Evolutionary conservation across 2,888 invertebrate species (phyloP).

Genomic region (Cataglyphis cursor): DNA sequence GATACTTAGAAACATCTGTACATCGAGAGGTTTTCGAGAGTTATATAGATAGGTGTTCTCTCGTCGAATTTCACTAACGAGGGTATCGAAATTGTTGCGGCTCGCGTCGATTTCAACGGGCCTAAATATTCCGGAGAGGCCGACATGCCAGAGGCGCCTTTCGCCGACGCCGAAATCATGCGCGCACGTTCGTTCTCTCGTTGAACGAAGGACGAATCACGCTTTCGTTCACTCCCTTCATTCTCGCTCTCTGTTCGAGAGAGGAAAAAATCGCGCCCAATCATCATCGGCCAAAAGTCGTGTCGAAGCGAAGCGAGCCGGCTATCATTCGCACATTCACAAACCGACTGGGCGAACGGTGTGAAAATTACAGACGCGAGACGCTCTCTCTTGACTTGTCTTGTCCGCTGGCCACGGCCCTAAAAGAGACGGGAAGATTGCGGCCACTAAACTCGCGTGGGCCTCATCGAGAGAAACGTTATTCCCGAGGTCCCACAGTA

Average conservation of each 20-base stretch:
- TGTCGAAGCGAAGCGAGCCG: slow-evolving; percentile 20
- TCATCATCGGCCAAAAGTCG: slow-evolving; percentile 59
- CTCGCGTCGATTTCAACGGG: slow-evolving; percentile 48
- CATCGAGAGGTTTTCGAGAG: slow-evolving; percentile 48
- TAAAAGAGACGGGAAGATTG: slow-evolving; percentile 76
- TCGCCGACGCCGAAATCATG: slow-evolving; percentile 52
- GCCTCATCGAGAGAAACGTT: slow-evolving; percentile 36
- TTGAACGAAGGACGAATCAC: slow-evolving; percentile 69
- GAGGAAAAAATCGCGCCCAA: slow-evolving; percentile 50
- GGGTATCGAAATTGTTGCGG: slow-evolving; percentile 71
- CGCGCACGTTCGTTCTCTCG: slow-evolving; percentile 61
- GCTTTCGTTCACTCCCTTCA: slow-evolving; percentile 22
- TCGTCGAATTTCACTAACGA: slow-evolving; percentile 64
- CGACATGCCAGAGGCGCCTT: slow-evolving; percentile 66
- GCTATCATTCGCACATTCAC: slow-evolving; percentile 84
- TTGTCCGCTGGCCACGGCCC: slow-evolving; percentile 69
- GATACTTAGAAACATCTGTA: slow-evolving; percentile 39
- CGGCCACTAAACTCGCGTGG: slow-evolving; percentile 75
- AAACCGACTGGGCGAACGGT: slow-evolving; percentile 82
- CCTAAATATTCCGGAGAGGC: slow-evolving; percentile 45
- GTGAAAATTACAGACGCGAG: slow-evolving; percentile 84
- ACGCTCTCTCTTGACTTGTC: slow-evolving; percentile 61
- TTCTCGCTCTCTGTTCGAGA: slow-evolving; percentile 3
- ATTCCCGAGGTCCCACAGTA: slow-evolving; percentile 19
- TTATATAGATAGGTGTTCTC: neutral